phyloP scores from a whole-genome alignment of 64 coral and sea anemone genomes.

The Stichodactyla mertensii region DNA sequence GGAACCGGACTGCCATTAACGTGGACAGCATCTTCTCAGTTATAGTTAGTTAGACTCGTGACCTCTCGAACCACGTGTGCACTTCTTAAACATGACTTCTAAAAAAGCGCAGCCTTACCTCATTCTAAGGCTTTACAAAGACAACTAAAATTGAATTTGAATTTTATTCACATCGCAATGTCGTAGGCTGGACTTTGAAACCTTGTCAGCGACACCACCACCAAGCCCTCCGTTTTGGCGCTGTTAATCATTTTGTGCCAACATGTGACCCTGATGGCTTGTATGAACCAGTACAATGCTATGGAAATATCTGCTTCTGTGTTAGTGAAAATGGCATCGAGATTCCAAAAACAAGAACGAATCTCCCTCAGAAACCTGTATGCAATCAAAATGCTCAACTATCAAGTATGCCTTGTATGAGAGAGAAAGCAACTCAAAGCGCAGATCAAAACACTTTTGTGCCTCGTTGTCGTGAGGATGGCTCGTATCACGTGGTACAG shows the following conservation, averaged over 20 bases:
- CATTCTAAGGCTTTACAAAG: not conserved
- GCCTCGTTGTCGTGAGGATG: conserved; percentile 62
- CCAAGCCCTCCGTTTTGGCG: conserved; percentile 33
- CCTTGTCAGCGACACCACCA: conserved; percentile 76
- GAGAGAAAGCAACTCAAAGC: conserved; percentile 6
- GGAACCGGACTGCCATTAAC: too few relatives aligned
- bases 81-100: too few relatives aligned
- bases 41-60: too few relatives aligned
- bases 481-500: conserved; percentile 54
- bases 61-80: too few relatives aligned
- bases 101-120: not conserved
- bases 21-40: too few relatives aligned
- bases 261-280: conserved; percentile 60
- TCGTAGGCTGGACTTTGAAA: conserved; percentile 57
- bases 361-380: conserved; percentile 28
- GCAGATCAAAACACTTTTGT: not conserved
- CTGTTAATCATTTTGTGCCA: conserved; percentile 42
- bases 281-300: conserved; percentile 78
- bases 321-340: conserved; percentile 66
- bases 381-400: conserved; percentile 30
- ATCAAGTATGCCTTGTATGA: conserved; percentile 25
- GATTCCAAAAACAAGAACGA: conserved; percentile 19
- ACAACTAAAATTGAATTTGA: not conserved
- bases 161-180: not conserved
- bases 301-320: conserved; percentile 62